Evolutionary conservation across 2,888 invertebrate species (phyloP).

Genomic region (Platycheirus albimanus): DNA sequence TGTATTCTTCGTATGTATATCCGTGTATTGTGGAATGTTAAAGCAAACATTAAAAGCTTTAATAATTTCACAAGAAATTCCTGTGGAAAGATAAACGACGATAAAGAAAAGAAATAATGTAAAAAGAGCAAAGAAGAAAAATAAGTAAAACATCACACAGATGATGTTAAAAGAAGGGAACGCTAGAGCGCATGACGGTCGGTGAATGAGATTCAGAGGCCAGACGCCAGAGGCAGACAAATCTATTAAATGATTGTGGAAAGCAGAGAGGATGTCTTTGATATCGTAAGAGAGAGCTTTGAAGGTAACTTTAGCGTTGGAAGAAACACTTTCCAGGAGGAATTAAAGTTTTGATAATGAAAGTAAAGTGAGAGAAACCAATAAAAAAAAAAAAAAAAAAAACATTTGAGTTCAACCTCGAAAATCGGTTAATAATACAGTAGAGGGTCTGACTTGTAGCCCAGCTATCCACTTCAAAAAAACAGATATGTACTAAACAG

Average conservation of each 20-base stretch:
- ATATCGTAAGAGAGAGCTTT: conserved; percentile 57
- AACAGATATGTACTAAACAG: too few relatives aligned
- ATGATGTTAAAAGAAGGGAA: neutral
- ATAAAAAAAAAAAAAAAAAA: conserved; percentile 14
- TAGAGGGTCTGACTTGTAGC: too few relatives aligned
- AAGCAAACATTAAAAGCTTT: conserved; percentile 51
- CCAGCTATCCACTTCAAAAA: too few relatives aligned
- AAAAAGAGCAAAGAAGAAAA: neutral
- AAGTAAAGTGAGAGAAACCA: conserved; percentile 11
- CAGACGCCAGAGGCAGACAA: neutral
- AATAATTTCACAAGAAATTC: conserved; percentile 61
- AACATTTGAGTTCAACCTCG: too few relatives aligned
- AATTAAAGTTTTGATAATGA: conserved; percentile 29
- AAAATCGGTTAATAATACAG: too few relatives aligned
- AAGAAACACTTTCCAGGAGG: neutral
- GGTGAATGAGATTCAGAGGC: too few relatives aligned
- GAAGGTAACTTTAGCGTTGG: too few relatives aligned
- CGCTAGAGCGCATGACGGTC: conserved; percentile 24
- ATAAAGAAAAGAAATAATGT: conserved; percentile 7
- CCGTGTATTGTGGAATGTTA: conserved; percentile 35
- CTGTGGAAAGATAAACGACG: conserved; percentile 29
- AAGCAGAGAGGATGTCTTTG: too few relatives aligned
- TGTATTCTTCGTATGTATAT: conserved; percentile 20
- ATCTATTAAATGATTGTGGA: neutral
- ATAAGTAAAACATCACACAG: too few relatives aligned